These are phyloP conservation scores for Pterocles orientalis DNA, from an alignment of 2,113 vertebrate genomes.

Conservation along the genomic window DNA sequence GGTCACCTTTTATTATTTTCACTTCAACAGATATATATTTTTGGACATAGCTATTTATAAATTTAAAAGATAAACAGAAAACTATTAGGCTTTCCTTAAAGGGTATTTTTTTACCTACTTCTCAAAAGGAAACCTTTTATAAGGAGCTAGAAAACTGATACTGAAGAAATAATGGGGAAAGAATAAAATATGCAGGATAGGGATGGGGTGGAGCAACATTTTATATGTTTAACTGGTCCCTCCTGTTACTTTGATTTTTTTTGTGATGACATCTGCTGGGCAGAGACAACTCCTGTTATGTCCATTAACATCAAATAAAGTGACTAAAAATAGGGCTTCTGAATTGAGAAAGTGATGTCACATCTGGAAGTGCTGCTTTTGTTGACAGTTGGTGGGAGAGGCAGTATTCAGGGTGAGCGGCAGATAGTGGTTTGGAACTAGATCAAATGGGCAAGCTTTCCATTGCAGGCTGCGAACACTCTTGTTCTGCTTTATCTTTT, in stretches of 20 bases:
- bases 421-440: not conserved
- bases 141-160: not conserved
- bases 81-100: not conserved
- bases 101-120: not conserved
- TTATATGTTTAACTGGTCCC: not conserved
- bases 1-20: not conserved
- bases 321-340: slow-evolving; percentile 10
- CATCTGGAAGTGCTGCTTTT: not conserved
- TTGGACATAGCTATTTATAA: not conserved
- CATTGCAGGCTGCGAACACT: not conserved
- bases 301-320: not conserved
- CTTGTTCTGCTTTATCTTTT: not conserved
- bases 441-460: not conserved
- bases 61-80: not conserved
- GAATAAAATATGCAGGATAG: not conserved
- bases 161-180: slow-evolving; percentile 19
- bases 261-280: not conserved
- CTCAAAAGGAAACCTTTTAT: not conserved
- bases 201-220: not conserved
- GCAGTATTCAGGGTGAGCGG: not conserved
- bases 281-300: not conserved
- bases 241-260: not conserved
- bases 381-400: not conserved
- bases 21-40: not conserved
- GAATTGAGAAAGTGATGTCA: not conserved